These are phyloP conservation scores for Sebastes oblongus DNA, from an alignment of 2,797 vertebrate genomes.

Conservation along the genomic window DNA sequence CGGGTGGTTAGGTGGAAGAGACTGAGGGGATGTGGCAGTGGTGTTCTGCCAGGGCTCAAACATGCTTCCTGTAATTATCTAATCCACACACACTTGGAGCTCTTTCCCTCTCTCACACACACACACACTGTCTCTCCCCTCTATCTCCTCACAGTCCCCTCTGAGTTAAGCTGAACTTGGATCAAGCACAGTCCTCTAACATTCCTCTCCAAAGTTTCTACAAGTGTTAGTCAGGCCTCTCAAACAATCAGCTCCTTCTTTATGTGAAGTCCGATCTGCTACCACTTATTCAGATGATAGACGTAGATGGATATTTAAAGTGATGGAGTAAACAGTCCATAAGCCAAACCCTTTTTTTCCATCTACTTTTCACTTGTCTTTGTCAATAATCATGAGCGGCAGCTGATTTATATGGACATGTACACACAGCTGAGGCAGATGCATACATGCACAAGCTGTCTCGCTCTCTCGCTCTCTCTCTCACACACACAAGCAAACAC, in stretches of 20 bases:
- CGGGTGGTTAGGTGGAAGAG: slow-evolving; percentile 55
- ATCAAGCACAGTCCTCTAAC: slow-evolving; percentile 22
- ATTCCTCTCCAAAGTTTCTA: slow-evolving; percentile 24
- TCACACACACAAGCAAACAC: neutral
- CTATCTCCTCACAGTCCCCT: slow-evolving; percentile 16
- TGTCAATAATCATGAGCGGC: slow-evolving; percentile 47
- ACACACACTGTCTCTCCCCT: neutral
- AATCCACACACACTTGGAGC: slow-evolving; percentile 57
- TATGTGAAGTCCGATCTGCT: slow-evolving; percentile 32
- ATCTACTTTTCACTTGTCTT: slow-evolving; percentile 43
- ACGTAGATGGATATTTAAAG: slow-evolving; percentile 47
- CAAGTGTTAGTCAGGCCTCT: slow-evolving; percentile 15
- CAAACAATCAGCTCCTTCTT: slow-evolving; percentile 53
- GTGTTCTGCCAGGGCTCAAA: slow-evolving; percentile 67
- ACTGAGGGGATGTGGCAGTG: slow-evolving; percentile 63
- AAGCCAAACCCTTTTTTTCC: slow-evolving; percentile 25
- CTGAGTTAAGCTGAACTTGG: slow-evolving; percentile 30
- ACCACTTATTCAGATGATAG: slow-evolving; percentile 47
- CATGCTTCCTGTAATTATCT: slow-evolving; percentile 81
- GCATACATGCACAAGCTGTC: neutral
- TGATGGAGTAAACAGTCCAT: slow-evolving; percentile 39
- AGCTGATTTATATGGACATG: slow-evolving; percentile 25
- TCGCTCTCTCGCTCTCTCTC: neutral
- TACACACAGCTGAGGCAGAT: neutral
- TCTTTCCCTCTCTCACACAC: neutral